phyloP scores from a whole-genome alignment of 2,888 invertebrate species.

The Polietes domitor region DNA sequence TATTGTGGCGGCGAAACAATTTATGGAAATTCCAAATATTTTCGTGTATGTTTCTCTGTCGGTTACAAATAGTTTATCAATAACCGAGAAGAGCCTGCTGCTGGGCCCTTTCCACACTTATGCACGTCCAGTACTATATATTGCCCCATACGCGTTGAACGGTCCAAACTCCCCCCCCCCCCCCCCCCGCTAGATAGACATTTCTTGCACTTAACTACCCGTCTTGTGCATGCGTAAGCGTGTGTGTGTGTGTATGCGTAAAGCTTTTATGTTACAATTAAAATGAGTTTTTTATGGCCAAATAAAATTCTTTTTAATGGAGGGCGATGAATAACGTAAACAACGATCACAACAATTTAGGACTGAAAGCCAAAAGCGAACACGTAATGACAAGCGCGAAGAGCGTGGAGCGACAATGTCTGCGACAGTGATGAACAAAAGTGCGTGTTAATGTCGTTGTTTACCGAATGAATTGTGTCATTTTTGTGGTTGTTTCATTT shows the following conservation, averaged over 20 bases:
- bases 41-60: too few species aligned
- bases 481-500: constrained; percentile 53
- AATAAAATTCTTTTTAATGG: constrained; percentile 15
- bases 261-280: constrained; percentile 46
- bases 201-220: not conserved
- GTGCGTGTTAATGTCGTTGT: constrained; percentile 47
- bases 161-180: too few species aligned
- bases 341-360: not conserved
- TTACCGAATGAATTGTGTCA: constrained; percentile 50
- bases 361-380: not conserved
- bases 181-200: too few species aligned
- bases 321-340: not conserved
- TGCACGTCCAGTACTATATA: not conserved
- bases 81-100: constrained; percentile 35
- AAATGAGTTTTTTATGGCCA: constrained; percentile 54
- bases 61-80: too few species aligned
- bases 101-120: not conserved
- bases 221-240: not conserved
- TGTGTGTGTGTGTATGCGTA: constrained; percentile 13
- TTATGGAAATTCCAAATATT: too few species aligned
- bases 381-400: not conserved
- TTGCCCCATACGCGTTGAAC: not conserved
- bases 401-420: not conserved
- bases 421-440: constrained; percentile 20
- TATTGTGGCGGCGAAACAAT: too few species aligned